phyloP scores from a whole-genome alignment of 2,888 invertebrate genomes.

The Oeneis ivallda region DNA sequence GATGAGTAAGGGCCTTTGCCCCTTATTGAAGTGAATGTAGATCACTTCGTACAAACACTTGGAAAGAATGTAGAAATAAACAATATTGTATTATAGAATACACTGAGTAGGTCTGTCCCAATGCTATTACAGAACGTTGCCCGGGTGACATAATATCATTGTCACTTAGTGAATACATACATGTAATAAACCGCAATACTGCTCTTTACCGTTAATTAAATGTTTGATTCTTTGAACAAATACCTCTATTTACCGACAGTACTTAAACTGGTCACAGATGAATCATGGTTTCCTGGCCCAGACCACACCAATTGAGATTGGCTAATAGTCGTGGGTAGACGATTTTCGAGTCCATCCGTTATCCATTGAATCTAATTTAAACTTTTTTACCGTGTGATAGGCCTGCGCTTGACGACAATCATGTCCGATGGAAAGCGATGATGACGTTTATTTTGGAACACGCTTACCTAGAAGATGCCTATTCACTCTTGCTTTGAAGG shows the following conservation, averaged over 20 bases:
- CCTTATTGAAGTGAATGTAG: slow-evolving; percentile 24
- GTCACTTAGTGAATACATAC: slow-evolving; percentile 34
- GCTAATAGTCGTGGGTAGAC: slow-evolving; percentile 31
- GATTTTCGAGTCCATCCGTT: slow-evolving; percentile 24
- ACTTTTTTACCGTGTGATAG: neutral
- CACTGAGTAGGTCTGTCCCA: slow-evolving; percentile 28
- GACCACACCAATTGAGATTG: slow-evolving; percentile 27
- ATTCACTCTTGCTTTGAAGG: too few species aligned
- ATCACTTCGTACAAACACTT: slow-evolving; percentile 20
- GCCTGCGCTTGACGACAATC: too few species aligned
- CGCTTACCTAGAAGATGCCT: too few species aligned
- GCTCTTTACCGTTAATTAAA: too few species aligned
- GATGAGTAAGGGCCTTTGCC: slow-evolving; percentile 31
- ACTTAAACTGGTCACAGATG: slow-evolving; percentile 5
- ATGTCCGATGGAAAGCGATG: too few species aligned
- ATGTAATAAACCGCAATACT: slow-evolving; percentile 20
- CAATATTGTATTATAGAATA: slow-evolving; percentile 19
- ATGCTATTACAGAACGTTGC: slow-evolving; percentile 22
- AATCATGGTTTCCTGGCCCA: slow-evolving; percentile 28
- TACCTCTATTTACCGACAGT: neutral
- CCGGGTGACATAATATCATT: slow-evolving; percentile 38
- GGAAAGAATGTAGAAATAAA: slow-evolving; percentile 19
- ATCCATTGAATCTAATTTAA: slow-evolving; percentile 22
- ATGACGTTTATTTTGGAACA: too few species aligned
- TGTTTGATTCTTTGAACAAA: slow-evolving; percentile 39